Evolutionary conservation across 2,797 vertebrate species (phyloP).

Genomic region (Varecia variegata): DNA sequence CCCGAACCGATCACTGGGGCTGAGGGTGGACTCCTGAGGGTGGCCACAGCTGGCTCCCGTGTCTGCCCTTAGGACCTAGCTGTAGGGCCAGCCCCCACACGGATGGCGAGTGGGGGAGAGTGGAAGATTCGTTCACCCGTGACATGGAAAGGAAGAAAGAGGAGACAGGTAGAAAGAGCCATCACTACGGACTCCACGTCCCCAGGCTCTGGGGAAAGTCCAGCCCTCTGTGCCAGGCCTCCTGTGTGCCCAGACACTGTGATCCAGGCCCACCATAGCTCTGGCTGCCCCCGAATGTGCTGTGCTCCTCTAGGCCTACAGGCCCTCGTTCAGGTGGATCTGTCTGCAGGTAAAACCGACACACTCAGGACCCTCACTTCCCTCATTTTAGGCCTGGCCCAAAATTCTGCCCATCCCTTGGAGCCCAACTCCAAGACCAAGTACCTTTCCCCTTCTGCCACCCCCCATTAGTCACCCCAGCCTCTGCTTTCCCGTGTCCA

Average conservation of each 20-base stretch:
- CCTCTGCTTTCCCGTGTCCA: background rate
- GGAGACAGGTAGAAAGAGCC: background rate
- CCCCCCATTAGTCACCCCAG: fast-evolving
- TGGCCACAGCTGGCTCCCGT: fast-evolving
- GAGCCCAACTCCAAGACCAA: background rate
- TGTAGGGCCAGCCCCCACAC: fast-evolving
- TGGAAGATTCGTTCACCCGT: fast-evolving
- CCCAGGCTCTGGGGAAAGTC: background rate
- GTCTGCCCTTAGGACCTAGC: background rate
- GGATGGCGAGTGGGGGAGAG: background rate
- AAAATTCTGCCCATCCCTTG: too few species aligned
- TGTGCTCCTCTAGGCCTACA: background rate
- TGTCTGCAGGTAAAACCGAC: background rate
- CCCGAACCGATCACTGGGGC: background rate
- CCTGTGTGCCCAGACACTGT: too few species aligned
- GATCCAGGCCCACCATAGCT: background rate
- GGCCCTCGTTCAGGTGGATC: background rate
- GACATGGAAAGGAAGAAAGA: background rate
- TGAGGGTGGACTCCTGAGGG: background rate
- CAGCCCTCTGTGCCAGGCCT: background rate
- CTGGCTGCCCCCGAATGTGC: background rate
- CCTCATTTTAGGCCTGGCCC: background rate
- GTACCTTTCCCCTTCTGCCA: background rate
- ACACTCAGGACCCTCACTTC: background rate
- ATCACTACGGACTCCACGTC: background rate